A percentile compares a stretch with the other conserved stretches of the same genome.
Conservation (phyloP, 2,888 invertebrate species). For the Scaptomyza reducta region DNA sequence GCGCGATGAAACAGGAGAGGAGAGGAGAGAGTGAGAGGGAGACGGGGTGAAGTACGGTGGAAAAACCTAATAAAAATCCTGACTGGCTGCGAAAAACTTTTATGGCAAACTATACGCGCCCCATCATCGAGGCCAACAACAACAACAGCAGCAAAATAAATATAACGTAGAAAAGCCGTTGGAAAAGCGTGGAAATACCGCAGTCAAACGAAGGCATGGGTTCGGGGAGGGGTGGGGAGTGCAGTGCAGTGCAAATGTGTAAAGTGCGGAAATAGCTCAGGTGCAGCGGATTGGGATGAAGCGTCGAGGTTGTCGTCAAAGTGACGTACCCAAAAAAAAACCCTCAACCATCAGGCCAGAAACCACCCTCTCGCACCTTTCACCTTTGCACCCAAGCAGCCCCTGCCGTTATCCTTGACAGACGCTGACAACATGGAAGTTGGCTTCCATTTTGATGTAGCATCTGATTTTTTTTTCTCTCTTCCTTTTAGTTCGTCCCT, state of each 20-base stretch:
- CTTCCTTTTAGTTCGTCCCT: neutral
- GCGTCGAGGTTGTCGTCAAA: conserved; percentile 70
- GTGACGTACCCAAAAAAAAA: conserved; percentile 33
- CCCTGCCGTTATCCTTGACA: conserved; percentile 2
- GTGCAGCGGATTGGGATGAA: conserved; percentile 69
- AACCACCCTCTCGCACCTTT: neutral
- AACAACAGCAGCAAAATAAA: conserved; percentile 12
- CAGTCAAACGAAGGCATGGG: neutral
- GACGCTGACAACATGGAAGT: conserved; percentile 19
- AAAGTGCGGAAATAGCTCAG: conserved; percentile 77
- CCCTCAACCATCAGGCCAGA: no score
- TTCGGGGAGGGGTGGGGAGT: neutral
- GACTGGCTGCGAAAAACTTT: conserved; percentile 71
- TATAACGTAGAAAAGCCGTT: conserved; percentile 36
- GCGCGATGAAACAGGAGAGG: conserved; percentile 68
- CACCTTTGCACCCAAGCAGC: neutral
- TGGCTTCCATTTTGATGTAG: conserved; percentile 40
- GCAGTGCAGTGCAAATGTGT: conserved; percentile 69
- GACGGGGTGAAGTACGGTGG: conserved; percentile 40
- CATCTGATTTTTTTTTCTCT: conserved; percentile 33
- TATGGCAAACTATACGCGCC: conserved; percentile 75
- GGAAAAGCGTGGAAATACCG: conserved; percentile 42
- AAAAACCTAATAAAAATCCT: conserved; percentile 80
- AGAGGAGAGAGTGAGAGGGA: neutral
- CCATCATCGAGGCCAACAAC: conserved; percentile 49